A percentile compares a stretch with the other conserved stretches of the same genome.
These are phyloP conservation scores for Muscidifurax raptorellus DNA, from an alignment of 1,140 invertebrate species.

Conservation along the genomic window DNA sequence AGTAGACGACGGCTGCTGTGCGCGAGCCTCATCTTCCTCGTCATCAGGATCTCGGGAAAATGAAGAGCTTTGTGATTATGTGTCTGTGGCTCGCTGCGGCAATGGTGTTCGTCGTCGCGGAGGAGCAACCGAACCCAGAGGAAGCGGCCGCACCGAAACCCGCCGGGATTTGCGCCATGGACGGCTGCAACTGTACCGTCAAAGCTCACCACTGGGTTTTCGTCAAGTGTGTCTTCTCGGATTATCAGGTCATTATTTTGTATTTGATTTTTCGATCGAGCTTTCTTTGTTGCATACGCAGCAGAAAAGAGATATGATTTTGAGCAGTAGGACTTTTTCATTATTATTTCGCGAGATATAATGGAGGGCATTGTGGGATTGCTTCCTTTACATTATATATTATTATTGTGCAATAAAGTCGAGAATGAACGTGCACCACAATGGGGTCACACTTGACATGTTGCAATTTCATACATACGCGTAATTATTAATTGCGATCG, in stretches of 20 bases:
- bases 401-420: background rate
- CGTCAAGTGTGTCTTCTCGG: constrained; percentile 79
- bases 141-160: constrained; percentile 53
- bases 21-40: background rate
- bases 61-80: constrained; percentile 62
- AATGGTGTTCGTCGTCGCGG: background rate
- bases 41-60: background rate
- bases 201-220: constrained; percentile 78
- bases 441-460: background rate
- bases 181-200: constrained; percentile 78
- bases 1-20: background rate
- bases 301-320: too few species aligned
- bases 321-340: too few species aligned
- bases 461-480: background rate
- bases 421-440: background rate
- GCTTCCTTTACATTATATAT: background rate
- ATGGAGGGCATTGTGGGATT: too few species aligned
- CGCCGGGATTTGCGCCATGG: constrained; percentile 76
- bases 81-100: constrained; percentile 60
- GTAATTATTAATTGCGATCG: background rate
- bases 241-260: constrained; percentile 75
- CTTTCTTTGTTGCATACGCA: background rate
- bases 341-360: too few species aligned
- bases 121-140: constrained; percentile 20
- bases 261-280: background rate